Evolutionary conservation across 2,888 invertebrate species (phyloP).

Genomic region (Hypselothyrea guttata): DNA sequence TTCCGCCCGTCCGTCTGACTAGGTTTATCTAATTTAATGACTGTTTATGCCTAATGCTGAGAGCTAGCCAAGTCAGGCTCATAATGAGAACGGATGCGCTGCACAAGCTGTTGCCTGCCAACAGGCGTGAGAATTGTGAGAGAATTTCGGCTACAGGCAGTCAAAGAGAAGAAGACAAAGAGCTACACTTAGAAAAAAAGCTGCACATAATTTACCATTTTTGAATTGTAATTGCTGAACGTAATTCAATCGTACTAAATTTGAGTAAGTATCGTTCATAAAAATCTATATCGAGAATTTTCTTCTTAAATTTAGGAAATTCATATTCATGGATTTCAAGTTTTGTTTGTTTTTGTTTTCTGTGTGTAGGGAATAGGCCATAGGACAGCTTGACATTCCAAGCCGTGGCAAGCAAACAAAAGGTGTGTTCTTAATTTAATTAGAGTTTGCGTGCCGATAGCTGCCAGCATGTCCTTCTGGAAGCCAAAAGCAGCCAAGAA

Average conservation of each 20-base stretch:
- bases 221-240: too few species aligned
- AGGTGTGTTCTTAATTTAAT: conserved; percentile 77
- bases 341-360: too few species aligned
- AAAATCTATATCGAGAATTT: too few species aligned
- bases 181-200: too few species aligned
- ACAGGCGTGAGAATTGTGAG: too few species aligned
- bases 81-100: conserved; percentile 10
- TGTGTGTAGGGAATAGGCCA: background rate
- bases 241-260: too few species aligned
- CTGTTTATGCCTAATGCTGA: conserved; percentile 45
- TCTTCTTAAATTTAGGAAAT: too few species aligned
- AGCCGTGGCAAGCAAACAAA: conserved; percentile 51
- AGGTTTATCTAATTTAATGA: conserved; percentile 54
- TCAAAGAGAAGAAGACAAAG: background rate
- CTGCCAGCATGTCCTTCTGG: conserved; percentile 32
- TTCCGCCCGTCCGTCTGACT: too few species aligned
- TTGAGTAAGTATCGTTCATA: too few species aligned
- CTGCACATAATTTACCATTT: too few species aligned
- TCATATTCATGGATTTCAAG: too few species aligned
- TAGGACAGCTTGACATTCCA: conserved; percentile 29
- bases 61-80: conserved; percentile 5
- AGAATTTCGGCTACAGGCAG: background rate
- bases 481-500: conserved; percentile 1
- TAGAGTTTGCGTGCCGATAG: conserved; percentile 58
- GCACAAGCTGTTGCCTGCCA: conserved; percentile 8